A percentile compares a stretch with the other conserved stretches of the same genome.
These are phyloP conservation scores for Ichneumoninae sp. DNA, from an alignment of 2,888 invertebrate genomes.

Conservation along the genomic window DNA sequence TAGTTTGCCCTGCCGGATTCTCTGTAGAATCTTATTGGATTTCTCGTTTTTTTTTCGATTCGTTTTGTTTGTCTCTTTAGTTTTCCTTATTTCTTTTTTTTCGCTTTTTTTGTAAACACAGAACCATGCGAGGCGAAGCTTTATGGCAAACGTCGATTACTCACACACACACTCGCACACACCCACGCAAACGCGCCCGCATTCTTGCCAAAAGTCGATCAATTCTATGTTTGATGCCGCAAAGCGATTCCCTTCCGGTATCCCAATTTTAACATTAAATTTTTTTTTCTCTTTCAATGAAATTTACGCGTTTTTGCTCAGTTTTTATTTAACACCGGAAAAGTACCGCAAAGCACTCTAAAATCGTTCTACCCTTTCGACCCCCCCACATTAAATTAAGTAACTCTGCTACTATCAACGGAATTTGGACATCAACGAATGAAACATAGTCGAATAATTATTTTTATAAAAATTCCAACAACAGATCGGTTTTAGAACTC, in stretches of 20 bases:
- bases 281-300: neutral
- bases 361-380: constrained; percentile 37
- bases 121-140: constrained; percentile 84
- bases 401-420: constrained; percentile 27
- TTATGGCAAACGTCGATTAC: constrained; percentile 84
- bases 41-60: constrained; percentile 41
- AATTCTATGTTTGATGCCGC: constrained; percentile 28
- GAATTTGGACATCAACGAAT: constrained; percentile 13
- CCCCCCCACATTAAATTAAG: constrained; percentile 28
- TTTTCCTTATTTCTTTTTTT: constrained; percentile 33
- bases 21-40: constrained; percentile 32
- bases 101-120: constrained; percentile 79
- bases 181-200: constrained; percentile 68
- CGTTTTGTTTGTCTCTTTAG: constrained; percentile 28
- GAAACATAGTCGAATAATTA: constrained; percentile 9
- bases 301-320: neutral
- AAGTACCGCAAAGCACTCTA: constrained; percentile 22
- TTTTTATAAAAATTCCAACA: neutral
- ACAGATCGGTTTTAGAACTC: neutral
- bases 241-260: constrained; percentile 50
- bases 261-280: neutral
- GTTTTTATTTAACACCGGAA: constrained; percentile 24
- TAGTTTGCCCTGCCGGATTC: constrained; percentile 47
- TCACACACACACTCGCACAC: constrained; percentile 79
- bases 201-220: constrained; percentile 66